Base-by-base conservation (phyloP, 2,113 vertebrate species). In the Alligator mississippiensis region DNA sequence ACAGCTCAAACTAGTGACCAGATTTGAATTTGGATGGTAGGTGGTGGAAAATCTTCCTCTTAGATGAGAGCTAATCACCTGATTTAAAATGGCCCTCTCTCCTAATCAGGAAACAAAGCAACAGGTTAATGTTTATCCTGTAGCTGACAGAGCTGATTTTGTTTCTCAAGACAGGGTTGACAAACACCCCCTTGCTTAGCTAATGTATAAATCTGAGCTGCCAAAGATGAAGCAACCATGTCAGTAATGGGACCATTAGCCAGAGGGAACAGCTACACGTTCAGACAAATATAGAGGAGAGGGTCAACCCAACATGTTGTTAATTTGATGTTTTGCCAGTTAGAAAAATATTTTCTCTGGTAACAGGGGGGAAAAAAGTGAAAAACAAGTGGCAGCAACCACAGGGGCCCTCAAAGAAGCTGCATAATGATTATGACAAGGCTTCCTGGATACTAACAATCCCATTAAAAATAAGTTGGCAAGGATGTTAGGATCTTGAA, bases 391-490 rank as follows among this genome's bases (percentile, higher is more conserved):
- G 82, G 93, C 90, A 89, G 88, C 70, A 87, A 47, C 95, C 70
- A 18, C 90, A 80, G 96, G 89, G 84, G 93, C 63, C 90, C 57
- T 88, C 87, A 74, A 94, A 96, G 93, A 66, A 93, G 68, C 60
- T 95, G 85, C 95, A 57, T 95, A 96, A 96, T 90, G 93, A 95
- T 94, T 95, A 92, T 91, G 85, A 96, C 95, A 96, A 96, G 96
- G 89, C 87, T 96, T 96, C 96, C 93, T 94, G 85, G 96, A 91
- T 95, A 88, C 87, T 96, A 96, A 95, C 93, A 97, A 96, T 91
- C 95, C 92, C 77, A 95, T 96, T 97, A 96, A 96, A 97, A 96
- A 94, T 90, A 92, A 92, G 89, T 91, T 96, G 96, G 95, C 93
- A 95, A 96, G 94, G 96, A 75, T 87, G 90, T 93, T 92, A 88